Evolutionary conservation across 2,888 invertebrate genomes (phyloP).

Genomic region (Tenthredo mesomela): DNA sequence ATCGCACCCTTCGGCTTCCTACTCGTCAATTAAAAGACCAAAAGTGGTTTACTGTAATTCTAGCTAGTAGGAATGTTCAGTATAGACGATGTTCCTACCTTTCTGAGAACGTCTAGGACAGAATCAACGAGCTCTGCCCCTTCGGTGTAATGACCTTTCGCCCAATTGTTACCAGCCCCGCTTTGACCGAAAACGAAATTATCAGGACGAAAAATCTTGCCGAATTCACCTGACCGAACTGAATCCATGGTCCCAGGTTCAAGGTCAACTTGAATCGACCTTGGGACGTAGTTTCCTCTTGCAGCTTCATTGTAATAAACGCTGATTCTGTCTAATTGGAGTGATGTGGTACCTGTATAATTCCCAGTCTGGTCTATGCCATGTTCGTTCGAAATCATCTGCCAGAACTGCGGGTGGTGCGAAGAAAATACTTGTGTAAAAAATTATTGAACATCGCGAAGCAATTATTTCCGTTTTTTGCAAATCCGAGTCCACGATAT

Average conservation of each 20-base stretch:
- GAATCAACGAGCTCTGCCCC: conserved; percentile 81
- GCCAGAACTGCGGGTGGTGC: conserved; percentile 22
- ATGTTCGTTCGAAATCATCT: conserved; percentile 77
- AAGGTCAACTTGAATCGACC: conserved; percentile 81
- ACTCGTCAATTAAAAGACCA: background rate
- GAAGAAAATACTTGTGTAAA: background rate
- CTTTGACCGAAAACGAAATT: conserved; percentile 91
- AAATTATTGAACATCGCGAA: background rate
- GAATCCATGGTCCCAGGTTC: conserved; percentile 91
- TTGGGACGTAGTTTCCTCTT: conserved; percentile 81
- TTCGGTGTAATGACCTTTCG: conserved; percentile 83
- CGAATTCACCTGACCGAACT: conserved; percentile 91
- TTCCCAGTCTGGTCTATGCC: conserved; percentile 80
- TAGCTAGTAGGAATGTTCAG: background rate
- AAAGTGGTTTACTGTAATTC: background rate
- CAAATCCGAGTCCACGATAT: too few species aligned
- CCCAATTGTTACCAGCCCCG: conserved; percentile 79
- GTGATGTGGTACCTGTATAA: conserved; percentile 79
- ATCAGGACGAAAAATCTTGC: conserved; percentile 93
- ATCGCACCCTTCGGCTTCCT: conserved; percentile 72
- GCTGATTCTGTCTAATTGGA: conserved; percentile 81
- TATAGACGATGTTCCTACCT: conserved; percentile 59
- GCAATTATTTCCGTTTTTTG: background rate
- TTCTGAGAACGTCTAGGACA: conserved; percentile 77
- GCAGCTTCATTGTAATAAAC: conserved; percentile 82